These are phyloP conservation scores for Caenorhabditis sp. DNA, from an alignment of 2,888 invertebrate species.

Conservation along the genomic window DNA sequence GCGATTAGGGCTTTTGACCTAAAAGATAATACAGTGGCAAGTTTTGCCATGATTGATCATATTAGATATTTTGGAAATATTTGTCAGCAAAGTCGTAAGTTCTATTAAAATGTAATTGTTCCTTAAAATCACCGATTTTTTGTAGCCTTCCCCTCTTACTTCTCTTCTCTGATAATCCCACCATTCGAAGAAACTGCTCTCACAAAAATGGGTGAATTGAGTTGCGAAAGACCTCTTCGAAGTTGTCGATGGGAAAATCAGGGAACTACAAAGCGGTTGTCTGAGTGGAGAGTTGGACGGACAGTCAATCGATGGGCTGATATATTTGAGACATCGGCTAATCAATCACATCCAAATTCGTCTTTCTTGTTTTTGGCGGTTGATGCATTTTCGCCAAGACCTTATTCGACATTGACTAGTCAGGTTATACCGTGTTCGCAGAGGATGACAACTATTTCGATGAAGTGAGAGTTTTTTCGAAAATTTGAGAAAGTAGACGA, in stretches of 20 bases:
- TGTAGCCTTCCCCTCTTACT: conserved; percentile 46
- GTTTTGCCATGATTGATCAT: conserved; percentile 61
- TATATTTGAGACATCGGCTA: conserved; percentile 39
- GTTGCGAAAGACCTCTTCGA: conserved; percentile 45
- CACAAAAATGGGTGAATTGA: conserved; percentile 48
- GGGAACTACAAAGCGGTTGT: conserved; percentile 16
- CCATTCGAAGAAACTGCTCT: conserved; percentile 39
- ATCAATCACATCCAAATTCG: conserved; percentile 52
- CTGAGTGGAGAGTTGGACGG: conserved; percentile 62
- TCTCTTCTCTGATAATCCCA: conserved; percentile 39
- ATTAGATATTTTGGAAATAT: conserved; percentile 62
- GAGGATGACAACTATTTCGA: conserved; percentile 57
- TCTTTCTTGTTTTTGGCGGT: conserved; percentile 66
- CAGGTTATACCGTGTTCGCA: conserved; percentile 66
- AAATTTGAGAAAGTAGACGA: no score
- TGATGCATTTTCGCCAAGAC: conserved; percentile 64
- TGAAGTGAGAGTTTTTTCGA: conserved; percentile 44
- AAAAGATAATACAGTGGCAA: conserved; percentile 60
- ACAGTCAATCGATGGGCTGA: conserved; percentile 56
- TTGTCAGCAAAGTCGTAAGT: conserved; percentile 59
- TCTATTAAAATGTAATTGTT: not conserved
- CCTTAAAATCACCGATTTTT: not conserved
- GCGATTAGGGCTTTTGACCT: conserved; percentile 64
- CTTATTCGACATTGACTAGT: conserved; percentile 60
- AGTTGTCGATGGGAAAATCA: conserved; percentile 50